Evolutionary conservation across 2,113 vertebrate genomes (phyloP), one percentile per base, ranked within the genome.

Genomic region (Etia nguti): DNA sequence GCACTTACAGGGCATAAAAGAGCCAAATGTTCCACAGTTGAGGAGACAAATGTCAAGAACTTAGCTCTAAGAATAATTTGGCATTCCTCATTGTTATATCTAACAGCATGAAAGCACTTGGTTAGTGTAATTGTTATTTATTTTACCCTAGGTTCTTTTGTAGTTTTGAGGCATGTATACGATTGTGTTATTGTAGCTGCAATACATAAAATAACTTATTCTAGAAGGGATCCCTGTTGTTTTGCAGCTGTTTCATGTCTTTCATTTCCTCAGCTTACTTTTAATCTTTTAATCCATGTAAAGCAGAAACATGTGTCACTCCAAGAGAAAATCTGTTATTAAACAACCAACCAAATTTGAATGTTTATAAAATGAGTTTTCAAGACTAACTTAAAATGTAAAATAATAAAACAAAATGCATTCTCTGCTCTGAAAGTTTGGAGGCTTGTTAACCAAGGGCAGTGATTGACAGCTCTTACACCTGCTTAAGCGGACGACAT

Each of bases 41-140:
- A 86, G 62, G 46, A 86, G 75, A 60, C 50, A 80, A 77, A 87
- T 82, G 88, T 91, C 65, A 75, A 50, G 80, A 83, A 81, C 13
- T 20, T 50, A 9, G 31, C 60, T 84, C 52, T 88, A 29, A 79
- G 59, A 83, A 77, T 18, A 38, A 48, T 29, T n/a, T 55, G 10
- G 22, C 36, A n/a, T 55, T 79, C 26, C 22, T 82, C 48, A 16
- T 90, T 83, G 84, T 73, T 26, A 46, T 60, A 38, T 34, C 68
- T 87, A 89, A 54, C 57, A 62, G 57, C 75, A 56, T 50, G 15
- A 68, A 85, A 41, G 50, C 4, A 11, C 31, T 70, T 16, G 26
- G 22, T 56, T 9, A 24, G 34, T 20, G 56, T 34, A 73, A 55
- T 50, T 86, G 82, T 86, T 60, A 57, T 38, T 79, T 73, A 31